phyloP scores from a whole-genome alignment of 2,888 invertebrate genomes.

The Magallana nippona region DNA sequence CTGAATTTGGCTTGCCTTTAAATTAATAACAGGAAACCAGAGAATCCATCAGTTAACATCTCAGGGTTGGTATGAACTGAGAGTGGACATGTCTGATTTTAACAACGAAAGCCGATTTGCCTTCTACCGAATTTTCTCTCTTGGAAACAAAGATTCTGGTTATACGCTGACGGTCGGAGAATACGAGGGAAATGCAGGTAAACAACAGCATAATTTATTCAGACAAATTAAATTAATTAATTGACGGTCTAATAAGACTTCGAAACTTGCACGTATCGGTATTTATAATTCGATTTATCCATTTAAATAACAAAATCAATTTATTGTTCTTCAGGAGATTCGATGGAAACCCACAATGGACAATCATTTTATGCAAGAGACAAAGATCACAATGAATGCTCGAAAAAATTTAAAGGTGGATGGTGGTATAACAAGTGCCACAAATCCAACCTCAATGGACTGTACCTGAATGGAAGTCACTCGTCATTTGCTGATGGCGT shows the following conservation, averaged over 20 bases:
- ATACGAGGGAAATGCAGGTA: slow-evolving; percentile 30
- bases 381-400: slow-evolving; percentile 49
- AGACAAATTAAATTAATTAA: neutral
- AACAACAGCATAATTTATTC: neutral
- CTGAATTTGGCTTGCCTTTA: neutral
- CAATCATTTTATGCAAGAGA: neutral
- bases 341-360: neutral
- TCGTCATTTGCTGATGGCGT: slow-evolving; percentile 72
- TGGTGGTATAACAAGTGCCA: slow-evolving; percentile 72
- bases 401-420: slow-evolving; percentile 59
- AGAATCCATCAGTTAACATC: slow-evolving; percentile 1
- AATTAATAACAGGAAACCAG: slow-evolving; percentile 18
- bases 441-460: slow-evolving; percentile 72
- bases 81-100: slow-evolving; percentile 5
- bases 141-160: neutral
- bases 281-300: too few species aligned
- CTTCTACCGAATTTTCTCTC: neutral
- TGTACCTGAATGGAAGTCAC: slow-evolving; percentile 69
- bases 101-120: slow-evolving; percentile 20
- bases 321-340: neutral
- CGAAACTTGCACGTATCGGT: too few species aligned
- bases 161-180: slow-evolving; percentile 23
- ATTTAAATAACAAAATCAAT: neutral
- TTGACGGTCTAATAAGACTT: neutral
- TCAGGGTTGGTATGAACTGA: slow-evolving; percentile 27